A percentile compares a stretch with the other conserved stretches of the same genome.
Conservation (phyloP, 2,888 invertebrate genomes). For the Calliscelio sp. region DNA sequence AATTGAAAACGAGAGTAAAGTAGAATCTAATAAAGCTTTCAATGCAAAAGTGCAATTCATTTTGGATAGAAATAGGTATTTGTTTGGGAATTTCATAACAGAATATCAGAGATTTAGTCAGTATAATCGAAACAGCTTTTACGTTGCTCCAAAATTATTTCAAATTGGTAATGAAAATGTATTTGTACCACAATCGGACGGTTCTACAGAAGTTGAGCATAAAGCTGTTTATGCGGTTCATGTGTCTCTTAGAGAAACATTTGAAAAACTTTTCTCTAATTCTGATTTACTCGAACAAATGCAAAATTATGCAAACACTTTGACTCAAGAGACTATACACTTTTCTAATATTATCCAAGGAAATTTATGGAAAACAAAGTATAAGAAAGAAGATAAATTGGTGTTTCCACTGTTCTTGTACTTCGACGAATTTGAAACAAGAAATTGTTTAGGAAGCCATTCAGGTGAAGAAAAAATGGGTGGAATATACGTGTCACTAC, state of each 20-base stretch:
- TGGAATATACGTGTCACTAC: neutral
- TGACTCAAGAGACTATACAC: neutral
- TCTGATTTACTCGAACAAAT: neutral
- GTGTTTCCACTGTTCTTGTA: neutral
- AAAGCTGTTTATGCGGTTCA: neutral
- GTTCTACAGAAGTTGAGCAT: neutral
- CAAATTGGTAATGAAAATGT: neutral
- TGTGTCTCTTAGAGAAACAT: neutral
- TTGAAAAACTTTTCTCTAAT: neutral
- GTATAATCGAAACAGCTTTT: neutral
- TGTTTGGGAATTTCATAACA: neutral
- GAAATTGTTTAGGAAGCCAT: constrained; percentile 1
- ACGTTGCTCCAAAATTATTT: neutral
- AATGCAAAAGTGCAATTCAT: neutral
- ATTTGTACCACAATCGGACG: neutral
- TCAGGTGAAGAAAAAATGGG: neutral
- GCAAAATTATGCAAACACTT: neutral
- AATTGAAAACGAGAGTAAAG: neutral
- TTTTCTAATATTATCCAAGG: constrained; percentile 1
- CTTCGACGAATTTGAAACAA: constrained; percentile 1
- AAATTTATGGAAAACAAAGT: neutral
- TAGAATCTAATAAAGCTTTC: neutral
- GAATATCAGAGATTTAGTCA: neutral
- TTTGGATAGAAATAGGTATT: neutral
- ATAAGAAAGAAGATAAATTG: neutral